Percentiles rank a stretch among this genome's conserved stretches.
Conservation (phyloP, 2,888 invertebrate species). For the Rhimphoctona megacephalus region DNA sequence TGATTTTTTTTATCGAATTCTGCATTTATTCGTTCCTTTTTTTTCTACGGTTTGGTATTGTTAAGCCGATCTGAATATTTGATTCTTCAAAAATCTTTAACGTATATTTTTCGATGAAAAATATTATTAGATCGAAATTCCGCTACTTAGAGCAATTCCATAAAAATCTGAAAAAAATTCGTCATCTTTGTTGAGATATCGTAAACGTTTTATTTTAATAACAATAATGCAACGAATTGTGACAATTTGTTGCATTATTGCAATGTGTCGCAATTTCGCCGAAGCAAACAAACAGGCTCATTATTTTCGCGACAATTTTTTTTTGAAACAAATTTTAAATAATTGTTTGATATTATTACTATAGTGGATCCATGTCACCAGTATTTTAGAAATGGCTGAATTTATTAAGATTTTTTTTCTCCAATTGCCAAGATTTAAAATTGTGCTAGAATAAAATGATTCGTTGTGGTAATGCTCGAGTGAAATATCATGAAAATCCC, state of each 20-base stretch:
- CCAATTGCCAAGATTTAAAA: too few species aligned
- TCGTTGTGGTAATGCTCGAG: not conserved
- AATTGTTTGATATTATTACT: not conserved
- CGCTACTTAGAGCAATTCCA: not conserved
- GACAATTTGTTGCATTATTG: too few species aligned
- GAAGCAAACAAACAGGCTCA: too few species aligned
- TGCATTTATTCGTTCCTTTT: conserved; percentile 3
- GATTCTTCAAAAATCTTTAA: not conserved
- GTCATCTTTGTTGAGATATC: too few species aligned
- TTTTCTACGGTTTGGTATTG: not conserved
- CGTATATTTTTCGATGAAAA: not conserved
- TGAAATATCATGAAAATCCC: not conserved
- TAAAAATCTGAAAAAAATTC: not conserved
- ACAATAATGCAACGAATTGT: too few species aligned
- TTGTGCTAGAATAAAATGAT: not conserved
- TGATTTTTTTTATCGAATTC: conserved; percentile 27
- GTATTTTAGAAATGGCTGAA: not conserved
- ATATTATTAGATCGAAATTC: not conserved
- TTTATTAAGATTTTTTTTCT: not conserved
- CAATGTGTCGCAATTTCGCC: too few species aligned
- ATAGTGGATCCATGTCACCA: too few species aligned
- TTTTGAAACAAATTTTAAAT: not conserved
- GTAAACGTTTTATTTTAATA: too few species aligned
- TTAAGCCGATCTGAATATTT: not conserved
- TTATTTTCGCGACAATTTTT: not conserved